These are phyloP conservation scores for Gymnocheta viridis DNA, from an alignment of 2,888 invertebrate species.

Conservation along the genomic window DNA sequence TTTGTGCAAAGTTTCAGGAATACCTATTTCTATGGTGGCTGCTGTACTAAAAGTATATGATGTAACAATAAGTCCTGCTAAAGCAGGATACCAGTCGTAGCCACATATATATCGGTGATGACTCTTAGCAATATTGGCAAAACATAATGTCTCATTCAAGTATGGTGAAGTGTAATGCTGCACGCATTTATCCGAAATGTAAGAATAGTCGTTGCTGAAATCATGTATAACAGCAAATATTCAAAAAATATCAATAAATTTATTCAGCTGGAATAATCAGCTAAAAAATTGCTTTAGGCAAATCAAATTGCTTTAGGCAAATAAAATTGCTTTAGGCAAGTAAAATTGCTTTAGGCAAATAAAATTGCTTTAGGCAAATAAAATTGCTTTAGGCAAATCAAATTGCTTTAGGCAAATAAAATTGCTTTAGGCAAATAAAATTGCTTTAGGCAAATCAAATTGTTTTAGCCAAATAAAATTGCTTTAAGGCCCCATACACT, in stretches of 20 bases:
- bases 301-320: no score
- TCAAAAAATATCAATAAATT: neutral
- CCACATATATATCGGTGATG: slow-evolving; percentile 86
- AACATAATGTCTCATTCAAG: slow-evolving; percentile 83
- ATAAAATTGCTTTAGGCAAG: no score
- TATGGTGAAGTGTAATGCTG: slow-evolving; percentile 77
- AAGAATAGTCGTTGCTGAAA: slow-evolving; percentile 79
- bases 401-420: no score
- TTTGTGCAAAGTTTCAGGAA: neutral
- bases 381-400: no score
- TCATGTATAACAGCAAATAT: slow-evolving; percentile 5
- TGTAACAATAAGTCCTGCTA: slow-evolving; percentile 87
- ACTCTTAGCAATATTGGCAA: slow-evolving; percentile 85
- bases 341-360: no score
- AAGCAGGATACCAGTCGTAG: slow-evolving; percentile 87
- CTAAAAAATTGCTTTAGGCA: no score
- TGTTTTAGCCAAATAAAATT: no score
- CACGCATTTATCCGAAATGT: slow-evolving; percentile 75
- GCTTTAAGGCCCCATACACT: no score
- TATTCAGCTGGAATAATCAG: no score
- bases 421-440: no score
- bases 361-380: no score
- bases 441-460: no score
- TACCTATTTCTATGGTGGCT: slow-evolving; percentile 75
- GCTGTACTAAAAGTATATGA: slow-evolving; percentile 86